Evolutionary conservation across 2,888 invertebrate species (phyloP).

Genomic region (Scaptomyza reducta): DNA sequence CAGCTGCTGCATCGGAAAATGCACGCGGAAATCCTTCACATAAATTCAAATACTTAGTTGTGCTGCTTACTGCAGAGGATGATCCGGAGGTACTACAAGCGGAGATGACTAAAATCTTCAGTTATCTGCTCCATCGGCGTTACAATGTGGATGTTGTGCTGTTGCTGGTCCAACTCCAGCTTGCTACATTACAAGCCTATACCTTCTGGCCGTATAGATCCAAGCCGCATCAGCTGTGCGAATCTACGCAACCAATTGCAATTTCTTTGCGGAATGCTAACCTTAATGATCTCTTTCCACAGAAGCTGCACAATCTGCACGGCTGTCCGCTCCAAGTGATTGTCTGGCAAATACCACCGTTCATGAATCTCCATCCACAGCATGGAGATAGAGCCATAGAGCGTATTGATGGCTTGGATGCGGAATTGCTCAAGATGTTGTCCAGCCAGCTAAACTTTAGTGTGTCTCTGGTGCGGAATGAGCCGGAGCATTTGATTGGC

Average conservation of each 20-base stretch:
- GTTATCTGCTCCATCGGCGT: conserved; percentile 41
- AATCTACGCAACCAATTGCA: conserved; percentile 27
- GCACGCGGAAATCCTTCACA: background rate
- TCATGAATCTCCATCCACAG: conserved; percentile 32
- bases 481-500: conserved; percentile 48
- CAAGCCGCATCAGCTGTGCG: conserved; percentile 9
- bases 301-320: conserved; percentile 63
- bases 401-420: conserved; percentile 53
- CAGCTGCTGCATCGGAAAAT: background rate
- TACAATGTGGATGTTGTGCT: conserved; percentile 54
- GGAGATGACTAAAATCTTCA: conserved; percentile 52
- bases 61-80: conserved; percentile 22
- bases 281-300: conserved; percentile 41
- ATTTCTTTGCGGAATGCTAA: background rate
- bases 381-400: background rate
- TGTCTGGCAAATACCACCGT: conserved; percentile 62
- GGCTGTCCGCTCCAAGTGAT: conserved; percentile 70
- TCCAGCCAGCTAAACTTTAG: conserved; percentile 59
- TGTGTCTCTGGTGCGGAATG: conserved; percentile 43
- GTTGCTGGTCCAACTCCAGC: conserved; percentile 5
- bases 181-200: conserved; percentile 12
- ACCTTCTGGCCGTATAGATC: conserved; percentile 49
- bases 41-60: conserved; percentile 36
- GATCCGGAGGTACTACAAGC: background rate
- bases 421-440: conserved; percentile 43